phyloP scores from a whole-genome alignment of 1,140 invertebrate species.

The Meloidogyne chitwoodi region DNA sequence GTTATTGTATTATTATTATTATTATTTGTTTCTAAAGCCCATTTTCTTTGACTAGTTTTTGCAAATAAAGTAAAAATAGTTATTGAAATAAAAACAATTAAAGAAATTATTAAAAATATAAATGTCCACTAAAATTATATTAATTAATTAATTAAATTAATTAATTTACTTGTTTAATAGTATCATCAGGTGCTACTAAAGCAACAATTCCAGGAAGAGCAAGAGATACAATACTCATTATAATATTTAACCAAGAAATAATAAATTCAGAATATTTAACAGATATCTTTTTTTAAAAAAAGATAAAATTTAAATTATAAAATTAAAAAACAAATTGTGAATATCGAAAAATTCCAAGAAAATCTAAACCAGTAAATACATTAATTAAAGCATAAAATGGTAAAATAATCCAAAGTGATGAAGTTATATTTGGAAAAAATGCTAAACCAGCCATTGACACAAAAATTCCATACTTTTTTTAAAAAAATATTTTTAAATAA shows the following conservation, averaged over 20 bases:
- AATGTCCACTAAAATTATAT: not conserved
- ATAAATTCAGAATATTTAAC: not conserved
- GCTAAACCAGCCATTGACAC: not conserved
- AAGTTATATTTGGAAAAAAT: not conserved
- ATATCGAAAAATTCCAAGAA: not conserved
- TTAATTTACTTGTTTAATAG: not conserved
- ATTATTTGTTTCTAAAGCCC: conserved; percentile 87
- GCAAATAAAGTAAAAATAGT: not conserved
- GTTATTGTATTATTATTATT: conserved; percentile 84
- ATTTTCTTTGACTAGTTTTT: conserved; percentile 70
- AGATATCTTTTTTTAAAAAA: not conserved
- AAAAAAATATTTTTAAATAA: not conserved
- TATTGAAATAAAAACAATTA: not conserved
- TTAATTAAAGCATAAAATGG: not conserved
- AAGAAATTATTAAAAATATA: not conserved
- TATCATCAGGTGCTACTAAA: not conserved
- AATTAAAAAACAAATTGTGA: not conserved
- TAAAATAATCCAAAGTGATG: not conserved
- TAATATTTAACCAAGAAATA: not conserved
- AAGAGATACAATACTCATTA: not conserved
- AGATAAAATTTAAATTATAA: not conserved
- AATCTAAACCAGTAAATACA: not conserved
- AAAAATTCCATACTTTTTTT: not conserved
- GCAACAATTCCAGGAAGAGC: not conserved
- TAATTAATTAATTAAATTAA: not conserved